A percentile compares a stretch with the other conserved stretches of the same genome.
phyloP scores from a whole-genome alignment of 2,888 invertebrate species.

The Xanthia togata region DNA sequence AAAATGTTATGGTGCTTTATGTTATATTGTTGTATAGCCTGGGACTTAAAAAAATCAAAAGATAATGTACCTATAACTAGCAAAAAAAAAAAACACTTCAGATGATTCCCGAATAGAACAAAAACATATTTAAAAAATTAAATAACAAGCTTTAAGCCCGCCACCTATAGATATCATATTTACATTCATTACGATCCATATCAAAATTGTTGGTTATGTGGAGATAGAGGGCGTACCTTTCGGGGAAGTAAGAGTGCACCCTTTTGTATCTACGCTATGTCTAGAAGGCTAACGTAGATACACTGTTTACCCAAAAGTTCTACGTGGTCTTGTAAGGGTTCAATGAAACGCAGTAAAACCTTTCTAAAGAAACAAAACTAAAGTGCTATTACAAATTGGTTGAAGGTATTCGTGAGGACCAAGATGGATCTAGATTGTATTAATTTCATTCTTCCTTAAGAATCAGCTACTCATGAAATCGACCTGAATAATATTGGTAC shows the following conservation, averaged over 20 bases:
- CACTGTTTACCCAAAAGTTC: not conserved
- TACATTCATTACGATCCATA: not conserved
- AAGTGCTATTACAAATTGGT: slow-evolving; percentile 4
- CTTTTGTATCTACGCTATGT: not conserved
- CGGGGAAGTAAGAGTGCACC: slow-evolving; percentile 11
- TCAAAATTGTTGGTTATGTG: slow-evolving; percentile 1
- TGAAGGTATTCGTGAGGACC: not conserved
- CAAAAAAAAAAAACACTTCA: not conserved
- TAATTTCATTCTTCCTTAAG: slow-evolving; percentile 4
- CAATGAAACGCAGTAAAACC: not conserved
- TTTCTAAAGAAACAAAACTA: not conserved
- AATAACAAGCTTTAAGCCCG: not conserved
- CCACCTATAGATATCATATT: not conserved
- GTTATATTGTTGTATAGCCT: not conserved
- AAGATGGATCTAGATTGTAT: not conserved
- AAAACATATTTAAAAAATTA: not conserved
- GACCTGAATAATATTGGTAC: not conserved
- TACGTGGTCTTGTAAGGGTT: not conserved
- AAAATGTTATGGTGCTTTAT: not conserved
- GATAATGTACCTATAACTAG: not conserved
- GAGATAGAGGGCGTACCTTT: slow-evolving; percentile 11
- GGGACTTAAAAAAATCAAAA: not conserved
- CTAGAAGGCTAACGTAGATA: not conserved
- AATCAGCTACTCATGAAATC: not conserved
- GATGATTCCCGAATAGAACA: not conserved